Percentiles rank a stretch among this genome's conserved stretches.
Conservation (phyloP, 1,140 invertebrate genomes). For the Artemia franciscana region DNA sequence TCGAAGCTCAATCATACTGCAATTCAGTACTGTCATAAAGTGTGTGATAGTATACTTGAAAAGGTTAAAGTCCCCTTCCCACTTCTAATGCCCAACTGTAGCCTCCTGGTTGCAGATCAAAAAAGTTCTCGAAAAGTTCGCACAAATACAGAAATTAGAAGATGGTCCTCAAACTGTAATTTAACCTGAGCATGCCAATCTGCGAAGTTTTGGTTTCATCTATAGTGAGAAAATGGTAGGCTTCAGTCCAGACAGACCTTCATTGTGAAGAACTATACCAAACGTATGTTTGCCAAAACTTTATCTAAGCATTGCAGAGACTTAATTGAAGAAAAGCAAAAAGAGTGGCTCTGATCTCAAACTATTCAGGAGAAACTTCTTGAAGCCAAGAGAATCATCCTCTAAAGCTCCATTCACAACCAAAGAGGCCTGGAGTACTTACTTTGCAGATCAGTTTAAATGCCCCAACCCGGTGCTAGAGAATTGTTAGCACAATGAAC, state of each 20-base stretch:
- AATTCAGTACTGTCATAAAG: no score
- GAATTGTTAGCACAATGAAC: not conserved
- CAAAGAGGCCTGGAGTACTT: not conserved
- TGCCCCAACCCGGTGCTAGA: not conserved
- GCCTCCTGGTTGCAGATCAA: no score
- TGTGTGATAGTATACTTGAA: no score
- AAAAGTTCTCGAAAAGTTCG: not conserved
- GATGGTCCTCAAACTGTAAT: not conserved
- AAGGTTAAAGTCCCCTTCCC: no score
- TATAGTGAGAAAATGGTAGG: not conserved
- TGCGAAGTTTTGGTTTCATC: not conserved
- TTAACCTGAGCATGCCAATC: not conserved
- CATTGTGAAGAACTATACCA: not conserved
- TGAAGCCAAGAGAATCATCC: not conserved
- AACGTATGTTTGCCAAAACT: not conserved
- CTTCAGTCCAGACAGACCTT: not conserved
- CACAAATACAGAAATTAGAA: not conserved
- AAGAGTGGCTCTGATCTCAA: not conserved
- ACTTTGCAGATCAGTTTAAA: not conserved
- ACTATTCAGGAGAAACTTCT: not conserved
- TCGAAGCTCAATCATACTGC: no score
- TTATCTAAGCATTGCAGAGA: not conserved
- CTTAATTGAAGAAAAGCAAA: not conserved
- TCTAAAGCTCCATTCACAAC: not conserved
- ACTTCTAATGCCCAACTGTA: no score